Evolutionary conservation across 2,797 vertebrate genomes (phyloP), one percentile per base, ranked within the genome.

Genomic region (Enteromius fasciolatus): DNA sequence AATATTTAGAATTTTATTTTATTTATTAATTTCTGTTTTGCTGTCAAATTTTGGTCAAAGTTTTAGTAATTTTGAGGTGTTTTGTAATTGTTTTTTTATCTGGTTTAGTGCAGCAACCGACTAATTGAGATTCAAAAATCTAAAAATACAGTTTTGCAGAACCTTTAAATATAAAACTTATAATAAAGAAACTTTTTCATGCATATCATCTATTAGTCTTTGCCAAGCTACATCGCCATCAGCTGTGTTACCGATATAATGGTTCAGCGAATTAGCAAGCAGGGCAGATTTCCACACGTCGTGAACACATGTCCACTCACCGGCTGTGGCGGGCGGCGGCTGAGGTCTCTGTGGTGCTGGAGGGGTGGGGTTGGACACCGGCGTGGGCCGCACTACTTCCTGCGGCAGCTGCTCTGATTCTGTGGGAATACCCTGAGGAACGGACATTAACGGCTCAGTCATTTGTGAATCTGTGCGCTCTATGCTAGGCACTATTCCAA

Each of bases 361-460:
- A 28, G 84, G 64, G 23, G 82, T 25, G 77, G 85, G 80, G 86
- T 89, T 90, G 2, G 90, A 12, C 52, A 87, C 83, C 33, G 86
- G 85, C 0, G 78, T 89, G 1, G 90, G 91, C 80, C 84, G 88
- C 10, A 88, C 86, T 17, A 88, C 85, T 85, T 94, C 92, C 84
- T 89, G 90, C n/a, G 81, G 88, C 4, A 90, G 92, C 75, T 90
- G 90, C 41, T 93, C 92, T 14, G 91, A 73, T 76, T 93, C 93
- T 46, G 89, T 81, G 61, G 94, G 94, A 85, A 95, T 93, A 64
- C 93, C 94, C 94, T 87, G 28, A 86, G 75, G 0, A 86, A 28
- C 44, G 54, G 39, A 85, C 33, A 48, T 48, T 31, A 31, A 50
- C 10, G 12, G 3, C 10, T 66, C 0, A 0, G 41, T 28, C 5